Percentiles rank a stretch among this genome's conserved stretches.
Evolutionary conservation across 2,797 vertebrate species (phyloP).

Genomic region (Tenualosa ilisha): DNA sequence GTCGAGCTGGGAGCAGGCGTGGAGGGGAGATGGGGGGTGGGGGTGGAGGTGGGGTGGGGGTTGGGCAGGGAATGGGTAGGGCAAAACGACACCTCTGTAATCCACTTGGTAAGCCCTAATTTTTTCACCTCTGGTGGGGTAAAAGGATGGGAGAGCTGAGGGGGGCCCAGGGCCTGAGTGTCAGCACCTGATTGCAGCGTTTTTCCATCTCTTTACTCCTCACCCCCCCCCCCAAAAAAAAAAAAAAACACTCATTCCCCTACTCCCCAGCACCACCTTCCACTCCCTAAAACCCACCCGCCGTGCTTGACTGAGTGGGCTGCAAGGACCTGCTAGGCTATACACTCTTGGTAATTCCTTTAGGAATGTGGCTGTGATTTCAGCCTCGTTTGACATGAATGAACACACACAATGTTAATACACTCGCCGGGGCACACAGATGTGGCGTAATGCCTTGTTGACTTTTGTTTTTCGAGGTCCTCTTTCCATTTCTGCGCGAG

Average conservation of each 20-base stretch:
- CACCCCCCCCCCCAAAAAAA: background rate
- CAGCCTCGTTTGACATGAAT: conserved; percentile 31
- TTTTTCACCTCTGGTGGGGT: background rate
- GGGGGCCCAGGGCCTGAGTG: background rate
- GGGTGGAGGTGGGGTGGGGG: background rate
- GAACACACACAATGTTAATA: conserved; percentile 24
- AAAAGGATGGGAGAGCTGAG: background rate
- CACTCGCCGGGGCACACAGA: conserved; percentile 12
- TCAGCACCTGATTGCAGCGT: background rate
- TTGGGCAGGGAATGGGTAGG: too few relatives aligned
- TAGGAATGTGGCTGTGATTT: conserved; percentile 33
- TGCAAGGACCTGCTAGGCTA: conserved; percentile 31
- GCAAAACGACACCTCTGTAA: conserved; percentile 28
- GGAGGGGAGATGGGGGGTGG: background rate
- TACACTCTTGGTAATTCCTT: conserved; percentile 20
- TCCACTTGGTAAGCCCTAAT: conserved; percentile 16
- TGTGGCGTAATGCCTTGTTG: conserved; percentile 24
- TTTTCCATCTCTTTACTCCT: background rate
- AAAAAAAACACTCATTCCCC: background rate
- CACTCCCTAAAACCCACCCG: background rate
- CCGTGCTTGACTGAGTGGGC: background rate
- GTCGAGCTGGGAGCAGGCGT: background rate
- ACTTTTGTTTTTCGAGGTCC: background rate
- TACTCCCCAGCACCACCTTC: background rate
- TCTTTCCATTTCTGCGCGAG: conserved; percentile 20